Base-by-base conservation (phyloP, 2,888 invertebrate species). In the Drosophila hawaiiensis region DNA sequence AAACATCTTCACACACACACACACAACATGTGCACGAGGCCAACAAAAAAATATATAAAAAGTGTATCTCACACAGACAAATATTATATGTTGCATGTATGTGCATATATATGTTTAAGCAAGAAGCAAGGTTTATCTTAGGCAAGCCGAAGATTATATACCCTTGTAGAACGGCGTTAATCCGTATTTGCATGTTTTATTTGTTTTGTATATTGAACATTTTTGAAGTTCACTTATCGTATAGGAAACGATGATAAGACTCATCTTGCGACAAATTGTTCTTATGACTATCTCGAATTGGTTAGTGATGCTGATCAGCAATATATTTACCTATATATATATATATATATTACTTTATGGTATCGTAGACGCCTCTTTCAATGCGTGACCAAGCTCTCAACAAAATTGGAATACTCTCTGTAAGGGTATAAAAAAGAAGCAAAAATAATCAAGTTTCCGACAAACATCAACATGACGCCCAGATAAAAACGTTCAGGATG, bases 381-480 rank as follows among this genome's bases (percentile, higher is more conserved):
- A 5, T 41, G 41, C 4, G 41, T 22, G 22, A 14, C 22, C n/a
- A 41, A 47, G 16, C 16, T 16, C 16, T 9, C 9, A 9, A 16
- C 47, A 47, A 16, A 47, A 25, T 25, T 25, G 22, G 16, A 16
- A 16, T 7, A 16, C 16, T 1, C 16, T 47, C 9, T 9, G 16
- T 4, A 16, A 47, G 47, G 2, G 47, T 16, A 16, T 22, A 77
- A 61, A 71, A 76, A 87, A 68, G 49, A 66, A 79, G 73, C 71
- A 74, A 91, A 87, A 91, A 87, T 91, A 87, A 87, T 87, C 87
- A 87, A 87, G 87, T 87, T 87, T 91, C 87, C 87, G 87, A 91
- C 90, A 91, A 87, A 89, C 87, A 87, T 87, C 91, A 91, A 91
- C 90, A 91, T 91, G 91, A 91, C 91, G 87, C 91, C 88, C 84